These are phyloP conservation scores for Drosophila meridionalis DNA, from an alignment of 2,888 invertebrate genomes.

Conservation along the genomic window DNA sequence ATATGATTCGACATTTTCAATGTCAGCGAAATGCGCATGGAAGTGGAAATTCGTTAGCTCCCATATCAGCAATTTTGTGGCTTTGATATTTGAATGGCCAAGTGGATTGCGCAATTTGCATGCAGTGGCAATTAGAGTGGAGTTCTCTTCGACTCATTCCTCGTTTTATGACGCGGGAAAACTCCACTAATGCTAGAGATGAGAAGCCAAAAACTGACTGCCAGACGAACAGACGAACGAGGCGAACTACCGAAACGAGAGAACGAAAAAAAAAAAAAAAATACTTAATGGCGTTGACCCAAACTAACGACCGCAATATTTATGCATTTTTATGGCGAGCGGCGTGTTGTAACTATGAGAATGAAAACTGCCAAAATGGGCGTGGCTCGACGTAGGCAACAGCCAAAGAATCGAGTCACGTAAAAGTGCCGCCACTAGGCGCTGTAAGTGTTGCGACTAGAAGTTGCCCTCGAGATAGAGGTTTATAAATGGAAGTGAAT, in stretches of 20 bases:
- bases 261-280: background rate
- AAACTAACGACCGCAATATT: slow-evolving; percentile 61
- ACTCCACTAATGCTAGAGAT: slow-evolving; percentile 52
- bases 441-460: background rate
- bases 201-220: slow-evolving; percentile 5
- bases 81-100: background rate
- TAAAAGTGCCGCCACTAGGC: background rate
- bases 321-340: slow-evolving; percentile 46
- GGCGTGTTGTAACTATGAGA: slow-evolving; percentile 31
- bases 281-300: slow-evolving; percentile 38
- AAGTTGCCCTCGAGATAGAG: background rate
- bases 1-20: slow-evolving; percentile 25
- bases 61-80: slow-evolving; percentile 9
- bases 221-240: slow-evolving; percentile 1
- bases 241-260: slow-evolving; percentile 29
- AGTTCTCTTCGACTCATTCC: background rate
- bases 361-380: slow-evolving; percentile 25
- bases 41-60: slow-evolving; percentile 7
- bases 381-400: slow-evolving; percentile 13
- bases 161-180: background rate
- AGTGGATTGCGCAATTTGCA: slow-evolving; percentile 47
- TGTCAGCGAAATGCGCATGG: slow-evolving; percentile 27
- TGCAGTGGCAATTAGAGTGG: slow-evolving; percentile 50
- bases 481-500: background rate
- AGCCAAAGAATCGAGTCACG: slow-evolving; percentile 9